Conservation (phyloP, 2,113 vertebrate species). For the Hippocampus mohnikei region DNA sequence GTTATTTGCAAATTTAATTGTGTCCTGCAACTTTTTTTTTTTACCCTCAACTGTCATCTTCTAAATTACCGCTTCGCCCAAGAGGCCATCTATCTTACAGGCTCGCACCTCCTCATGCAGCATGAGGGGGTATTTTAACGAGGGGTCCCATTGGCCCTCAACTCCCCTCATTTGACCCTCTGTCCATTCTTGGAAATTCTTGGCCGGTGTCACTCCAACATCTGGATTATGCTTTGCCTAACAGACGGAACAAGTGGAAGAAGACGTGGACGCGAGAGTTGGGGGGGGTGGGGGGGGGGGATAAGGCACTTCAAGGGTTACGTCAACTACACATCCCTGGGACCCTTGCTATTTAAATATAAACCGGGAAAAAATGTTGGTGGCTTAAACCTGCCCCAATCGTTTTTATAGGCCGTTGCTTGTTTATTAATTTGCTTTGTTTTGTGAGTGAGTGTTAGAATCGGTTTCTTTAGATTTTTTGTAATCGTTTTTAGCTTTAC, state of each 20-base stretch:
- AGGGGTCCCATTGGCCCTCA: slow-evolving; percentile 32
- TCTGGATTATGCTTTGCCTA: not conserved
- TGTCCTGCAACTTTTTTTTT: no score
- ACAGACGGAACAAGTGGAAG: not conserved
- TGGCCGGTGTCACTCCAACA: not conserved
- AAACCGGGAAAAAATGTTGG: no score
- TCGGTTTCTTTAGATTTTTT: no score
- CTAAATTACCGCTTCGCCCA: not conserved
- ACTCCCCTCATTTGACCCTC: slow-evolving; percentile 11
- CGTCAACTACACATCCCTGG: no score
- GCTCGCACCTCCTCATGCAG: slow-evolving; percentile 40
- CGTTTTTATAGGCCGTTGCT: no score
- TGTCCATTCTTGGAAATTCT: slow-evolving; percentile 13
- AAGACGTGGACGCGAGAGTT: not conserved
- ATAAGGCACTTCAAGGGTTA: no score
- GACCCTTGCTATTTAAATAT: no score
- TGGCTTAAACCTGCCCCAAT: no score
- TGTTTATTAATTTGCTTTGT: no score
- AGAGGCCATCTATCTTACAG: slow-evolving; percentile 39
- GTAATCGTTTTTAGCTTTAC: no score
- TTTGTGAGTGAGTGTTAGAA: no score
- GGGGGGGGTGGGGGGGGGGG: no score
- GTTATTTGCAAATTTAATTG: not conserved
- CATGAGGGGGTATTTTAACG: slow-evolving; percentile 55
- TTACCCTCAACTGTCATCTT: not conserved